These are phyloP conservation scores for Cantharis rufa DNA, from an alignment of 2,888 invertebrate genomes.

Conservation along the genomic window DNA sequence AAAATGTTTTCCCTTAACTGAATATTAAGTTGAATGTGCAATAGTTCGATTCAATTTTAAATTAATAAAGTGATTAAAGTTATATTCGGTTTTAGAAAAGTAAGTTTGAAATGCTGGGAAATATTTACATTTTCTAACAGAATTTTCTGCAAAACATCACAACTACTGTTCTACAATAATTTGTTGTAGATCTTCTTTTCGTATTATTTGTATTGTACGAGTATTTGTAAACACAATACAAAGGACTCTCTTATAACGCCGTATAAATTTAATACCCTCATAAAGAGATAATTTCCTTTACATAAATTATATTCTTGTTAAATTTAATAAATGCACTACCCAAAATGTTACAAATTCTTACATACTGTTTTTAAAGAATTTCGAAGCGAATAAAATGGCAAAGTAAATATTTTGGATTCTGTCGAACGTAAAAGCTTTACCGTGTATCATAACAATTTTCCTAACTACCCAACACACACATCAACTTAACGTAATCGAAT, in stretches of 20 bases:
- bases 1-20: not conserved
- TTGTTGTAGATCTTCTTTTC: not conserved
- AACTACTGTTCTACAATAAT: not conserved
- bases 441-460: not conserved
- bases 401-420: constrained; percentile 1
- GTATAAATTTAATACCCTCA: constrained; percentile 14
- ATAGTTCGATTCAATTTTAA: not conserved
- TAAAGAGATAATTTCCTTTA: constrained; percentile 14
- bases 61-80: not conserved
- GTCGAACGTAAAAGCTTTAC: not conserved
- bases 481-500: not conserved
- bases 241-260: constrained; percentile 15
- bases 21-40: not conserved
- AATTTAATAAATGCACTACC: not conserved
- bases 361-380: not conserved
- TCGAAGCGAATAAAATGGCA: not conserved
- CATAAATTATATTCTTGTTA: not conserved
- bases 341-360: not conserved
- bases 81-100: not conserved
- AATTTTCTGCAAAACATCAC: not conserved
- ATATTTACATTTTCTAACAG: not conserved
- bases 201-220: not conserved
- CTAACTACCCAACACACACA: not conserved
- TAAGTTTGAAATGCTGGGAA: not conserved
- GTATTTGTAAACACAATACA: constrained; percentile 22